Evolutionary conservation across 2,797 vertebrate genomes (phyloP).

Genomic region (Neostethus bicornis): DNA sequence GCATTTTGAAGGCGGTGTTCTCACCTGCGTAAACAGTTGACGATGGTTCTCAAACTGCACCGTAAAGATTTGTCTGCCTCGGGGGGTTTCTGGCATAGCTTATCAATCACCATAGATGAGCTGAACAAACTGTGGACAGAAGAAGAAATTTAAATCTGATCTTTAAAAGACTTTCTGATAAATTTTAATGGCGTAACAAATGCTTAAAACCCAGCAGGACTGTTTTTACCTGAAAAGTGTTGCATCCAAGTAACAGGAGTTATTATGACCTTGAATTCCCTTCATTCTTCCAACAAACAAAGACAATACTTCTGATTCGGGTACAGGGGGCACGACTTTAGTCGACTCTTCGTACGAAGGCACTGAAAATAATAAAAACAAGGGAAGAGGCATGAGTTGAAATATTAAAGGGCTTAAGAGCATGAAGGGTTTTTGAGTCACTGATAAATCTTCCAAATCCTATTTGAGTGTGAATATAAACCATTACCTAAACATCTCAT

Average conservation of each 20-base stretch:
- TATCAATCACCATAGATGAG: conserved; percentile 77
- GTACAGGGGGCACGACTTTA: conserved; percentile 71
- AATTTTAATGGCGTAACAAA: not conserved
- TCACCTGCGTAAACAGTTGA: conserved; percentile 84
- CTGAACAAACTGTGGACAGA: conserved; percentile 78
- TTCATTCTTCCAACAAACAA: conserved; percentile 82
- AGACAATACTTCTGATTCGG: conserved; percentile 70
- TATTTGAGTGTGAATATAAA: no score
- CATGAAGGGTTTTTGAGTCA: no score
- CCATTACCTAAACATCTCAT: no score
- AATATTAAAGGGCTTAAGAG: no score
- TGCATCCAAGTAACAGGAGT: conserved; percentile 86
- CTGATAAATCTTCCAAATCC: no score
- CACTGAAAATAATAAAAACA: conserved; percentile 47
- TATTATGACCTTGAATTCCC: conserved; percentile 86
- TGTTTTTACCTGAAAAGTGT: conserved; percentile 83
- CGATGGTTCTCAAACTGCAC: conserved; percentile 77
- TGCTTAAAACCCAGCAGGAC: not conserved
- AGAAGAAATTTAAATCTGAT: conserved; percentile 8
- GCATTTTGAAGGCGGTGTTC: not conserved
- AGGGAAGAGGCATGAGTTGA: not conserved
- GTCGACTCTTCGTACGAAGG: conserved; percentile 58
- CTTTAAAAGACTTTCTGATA: conserved; percentile 7
- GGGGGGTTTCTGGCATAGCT: conserved; percentile 68
- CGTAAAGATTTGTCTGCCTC: conserved; percentile 64